Conservation (phyloP, 2,888 invertebrate species). For the Tenthredo distinguenda region DNA sequence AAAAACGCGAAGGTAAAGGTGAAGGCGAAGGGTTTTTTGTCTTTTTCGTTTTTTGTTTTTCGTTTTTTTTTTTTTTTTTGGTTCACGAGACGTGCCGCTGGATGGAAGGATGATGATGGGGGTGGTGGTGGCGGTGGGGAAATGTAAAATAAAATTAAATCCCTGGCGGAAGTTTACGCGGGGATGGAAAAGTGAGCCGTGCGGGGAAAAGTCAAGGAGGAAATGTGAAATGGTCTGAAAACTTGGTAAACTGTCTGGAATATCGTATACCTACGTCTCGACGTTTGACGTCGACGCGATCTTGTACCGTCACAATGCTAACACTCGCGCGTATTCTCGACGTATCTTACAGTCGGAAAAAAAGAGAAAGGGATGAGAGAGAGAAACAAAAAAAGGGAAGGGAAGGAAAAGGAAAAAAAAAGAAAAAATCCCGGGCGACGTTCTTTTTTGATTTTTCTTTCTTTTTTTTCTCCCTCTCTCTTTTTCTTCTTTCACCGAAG, state of each 20-base stretch:
- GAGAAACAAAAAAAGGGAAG: not conserved
- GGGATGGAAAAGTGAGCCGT: slow-evolving; percentile 14
- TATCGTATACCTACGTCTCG: not conserved
- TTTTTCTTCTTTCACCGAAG: too few relatives aligned
- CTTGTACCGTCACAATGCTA: not conserved
- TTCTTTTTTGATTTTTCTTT: not conserved
- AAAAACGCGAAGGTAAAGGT: not conserved
- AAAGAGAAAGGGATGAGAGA: not conserved
- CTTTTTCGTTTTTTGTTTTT: too few relatives aligned
- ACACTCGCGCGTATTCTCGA: not conserved
- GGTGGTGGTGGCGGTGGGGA: not conserved
- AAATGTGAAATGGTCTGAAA: slow-evolving; percentile 44
- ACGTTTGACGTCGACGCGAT: not conserved
- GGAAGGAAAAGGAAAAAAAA: not conserved
- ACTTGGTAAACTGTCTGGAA: slow-evolving; percentile 39
- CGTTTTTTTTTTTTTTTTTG: too few relatives aligned
- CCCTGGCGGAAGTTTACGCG: not conserved
- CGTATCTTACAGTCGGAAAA: not conserved
- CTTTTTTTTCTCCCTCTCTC: too few relatives aligned
- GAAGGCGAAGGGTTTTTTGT: not conserved
- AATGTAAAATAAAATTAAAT: slow-evolving; percentile 40
- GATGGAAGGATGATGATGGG: not conserved
- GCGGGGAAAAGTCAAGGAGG: slow-evolving; percentile 10
- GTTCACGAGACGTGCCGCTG: not conserved
- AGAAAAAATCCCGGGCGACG: slow-evolving; percentile 51